These are phyloP conservation scores for Pediacus dermestoides DNA, from an alignment of 2,888 invertebrate species.

Conservation along the genomic window DNA sequence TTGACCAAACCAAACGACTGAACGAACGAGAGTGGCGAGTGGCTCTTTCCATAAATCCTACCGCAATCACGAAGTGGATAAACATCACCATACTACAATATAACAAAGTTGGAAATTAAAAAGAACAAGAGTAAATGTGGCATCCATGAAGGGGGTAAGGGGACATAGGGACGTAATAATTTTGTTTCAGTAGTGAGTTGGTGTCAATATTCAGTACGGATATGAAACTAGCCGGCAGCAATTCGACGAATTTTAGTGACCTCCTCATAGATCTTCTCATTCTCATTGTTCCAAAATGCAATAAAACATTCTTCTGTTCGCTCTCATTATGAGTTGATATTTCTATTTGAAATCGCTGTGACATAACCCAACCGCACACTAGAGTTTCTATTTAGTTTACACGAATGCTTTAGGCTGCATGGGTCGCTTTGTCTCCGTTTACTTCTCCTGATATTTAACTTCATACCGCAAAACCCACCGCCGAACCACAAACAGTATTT, in stretches of 20 bases:
- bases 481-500: slow-evolving; percentile 36
- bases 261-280: slow-evolving; percentile 12
- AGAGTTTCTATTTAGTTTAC: slow-evolving; percentile 45
- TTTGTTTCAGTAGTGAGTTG: slow-evolving; percentile 25
- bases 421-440: slow-evolving; percentile 47
- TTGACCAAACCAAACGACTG: slow-evolving; percentile 28
- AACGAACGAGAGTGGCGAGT: too few species aligned
- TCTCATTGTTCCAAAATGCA: slow-evolving; percentile 16
- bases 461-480: slow-evolving; percentile 40
- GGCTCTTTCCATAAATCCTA: slow-evolving; percentile 28
- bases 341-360: slow-evolving; percentile 23
- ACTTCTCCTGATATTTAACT: slow-evolving; percentile 46
- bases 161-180: slow-evolving; percentile 25
- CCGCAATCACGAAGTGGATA: slow-evolving; percentile 27
- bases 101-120: slow-evolving; percentile 26
- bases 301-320: slow-evolving; percentile 16
- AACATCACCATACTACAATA: slow-evolving; percentile 23
- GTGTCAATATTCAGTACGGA: slow-evolving; percentile 20
- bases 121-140: slow-evolving; percentile 18
- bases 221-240: slow-evolving; percentile 25
- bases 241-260: slow-evolving; percentile 21
- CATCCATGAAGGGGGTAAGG: too few species aligned
- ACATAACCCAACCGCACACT: slow-evolving; percentile 34
- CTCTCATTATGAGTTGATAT: slow-evolving; percentile 19
- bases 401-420: slow-evolving; percentile 43